Conservation (phyloP, 2,888 invertebrate species). For the Hermodice carunculata region DNA sequence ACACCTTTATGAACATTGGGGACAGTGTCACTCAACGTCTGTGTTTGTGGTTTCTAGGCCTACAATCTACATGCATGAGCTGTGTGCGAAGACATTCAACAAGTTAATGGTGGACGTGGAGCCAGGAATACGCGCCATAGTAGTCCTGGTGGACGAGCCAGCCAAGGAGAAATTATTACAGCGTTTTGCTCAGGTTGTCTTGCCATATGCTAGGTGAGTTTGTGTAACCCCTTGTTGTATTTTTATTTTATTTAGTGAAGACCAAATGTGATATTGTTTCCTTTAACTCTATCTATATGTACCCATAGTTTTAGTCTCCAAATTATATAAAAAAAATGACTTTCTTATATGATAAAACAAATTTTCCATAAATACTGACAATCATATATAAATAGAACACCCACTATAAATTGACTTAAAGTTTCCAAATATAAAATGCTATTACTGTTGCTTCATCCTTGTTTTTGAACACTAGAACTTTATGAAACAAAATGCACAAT, state of each 20-base stretch:
- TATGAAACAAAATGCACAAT: too few species aligned
- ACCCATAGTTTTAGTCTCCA: background rate
- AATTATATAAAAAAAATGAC: background rate
- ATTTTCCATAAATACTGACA: too few species aligned
- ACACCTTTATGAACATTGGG: too few species aligned
- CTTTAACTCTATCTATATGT: background rate
- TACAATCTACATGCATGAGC: constrained; percentile 80
- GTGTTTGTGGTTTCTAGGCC: constrained; percentile 26
- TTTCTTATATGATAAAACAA: too few species aligned
- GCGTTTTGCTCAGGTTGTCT: constrained; percentile 92
- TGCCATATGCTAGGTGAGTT: constrained; percentile 93
- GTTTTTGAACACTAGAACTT: too few species aligned
- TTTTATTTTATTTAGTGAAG: background rate
- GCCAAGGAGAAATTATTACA: constrained; percentile 88
- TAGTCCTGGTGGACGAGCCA: constrained; percentile 90
- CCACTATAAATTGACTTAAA: too few species aligned
- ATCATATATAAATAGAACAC: too few species aligned
- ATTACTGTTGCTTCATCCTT: too few species aligned
- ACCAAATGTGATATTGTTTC: background rate
- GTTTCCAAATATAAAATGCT: too few species aligned
- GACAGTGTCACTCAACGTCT: too few species aligned
- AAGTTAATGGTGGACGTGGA: constrained; percentile 91
- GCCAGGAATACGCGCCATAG: constrained; percentile 94
- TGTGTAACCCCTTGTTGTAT: background rate
- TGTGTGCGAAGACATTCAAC: constrained; percentile 95